Evolutionary conservation across 2,888 invertebrate species (phyloP).

Genomic region (Trypoxylon attenuatum): DNA sequence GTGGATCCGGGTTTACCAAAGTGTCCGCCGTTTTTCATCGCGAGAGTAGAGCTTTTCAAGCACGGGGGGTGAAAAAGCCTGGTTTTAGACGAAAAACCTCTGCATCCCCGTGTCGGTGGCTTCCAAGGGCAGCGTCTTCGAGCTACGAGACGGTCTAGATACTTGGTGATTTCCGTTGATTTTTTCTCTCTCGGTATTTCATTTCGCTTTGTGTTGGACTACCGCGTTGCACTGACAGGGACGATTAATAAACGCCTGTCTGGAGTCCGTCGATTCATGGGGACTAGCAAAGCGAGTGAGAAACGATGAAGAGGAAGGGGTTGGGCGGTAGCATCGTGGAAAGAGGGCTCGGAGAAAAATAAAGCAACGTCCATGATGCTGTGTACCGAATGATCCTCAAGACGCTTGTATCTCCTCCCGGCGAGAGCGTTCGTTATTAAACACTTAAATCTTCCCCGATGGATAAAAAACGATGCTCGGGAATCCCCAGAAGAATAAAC

Average conservation of each 20-base stretch:
- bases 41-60: neutral
- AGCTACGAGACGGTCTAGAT: neutral
- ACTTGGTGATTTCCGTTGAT: neutral
- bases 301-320: neutral
- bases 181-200: slow-evolving; percentile 3
- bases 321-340: neutral
- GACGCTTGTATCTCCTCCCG: slow-evolving; percentile 30
- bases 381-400: slow-evolving; percentile 38
- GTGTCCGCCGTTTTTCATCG: slow-evolving; percentile 38
- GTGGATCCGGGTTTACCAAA: slow-evolving; percentile 36
- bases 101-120: too few relatives aligned
- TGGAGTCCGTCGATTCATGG: slow-evolving; percentile 43
- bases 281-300: neutral
- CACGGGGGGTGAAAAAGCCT: neutral
- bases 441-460: slow-evolving; percentile 62
- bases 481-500: slow-evolving; percentile 33
- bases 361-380: slow-evolving; percentile 14
- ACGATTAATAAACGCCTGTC: slow-evolving; percentile 55
- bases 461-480: slow-evolving; percentile 26
- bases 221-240: slow-evolving; percentile 34
- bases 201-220: slow-evolving; percentile 33
- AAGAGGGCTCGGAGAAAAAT: slow-evolving; percentile 15
- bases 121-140: neutral
- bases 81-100: neutral
- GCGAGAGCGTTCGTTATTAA: slow-evolving; percentile 58